Percentiles rank a stretch among this genome's conserved stretches.
phyloP scores from a whole-genome alignment of 2,113 vertebrate genomes.

The Pterophyllum scalare region DNA sequence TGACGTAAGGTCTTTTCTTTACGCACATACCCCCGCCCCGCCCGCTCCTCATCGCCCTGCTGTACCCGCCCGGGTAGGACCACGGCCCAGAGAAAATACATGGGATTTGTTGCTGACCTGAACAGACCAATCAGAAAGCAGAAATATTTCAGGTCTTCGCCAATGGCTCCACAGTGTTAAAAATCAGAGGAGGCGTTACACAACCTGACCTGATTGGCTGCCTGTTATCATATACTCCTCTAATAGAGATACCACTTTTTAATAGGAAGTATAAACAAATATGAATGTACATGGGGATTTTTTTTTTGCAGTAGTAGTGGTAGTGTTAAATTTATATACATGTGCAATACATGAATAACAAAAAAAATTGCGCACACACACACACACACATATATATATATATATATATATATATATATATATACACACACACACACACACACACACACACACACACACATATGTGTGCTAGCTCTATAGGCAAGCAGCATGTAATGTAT shows the following conservation, averaged over 20 bases:
- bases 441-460: too few species aligned
- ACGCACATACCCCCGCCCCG: slow-evolving; percentile 22
- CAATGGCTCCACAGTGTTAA: slow-evolving; percentile 51
- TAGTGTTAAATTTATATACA: not conserved
- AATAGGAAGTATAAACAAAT: not conserved
- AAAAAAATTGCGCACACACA: not conserved
- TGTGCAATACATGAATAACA: not conserved
- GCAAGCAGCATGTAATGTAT: too few species aligned
- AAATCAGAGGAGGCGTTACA: slow-evolving; percentile 1
- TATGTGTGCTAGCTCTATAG: too few species aligned
- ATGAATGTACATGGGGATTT: not conserved
- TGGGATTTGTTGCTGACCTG: slow-evolving; percentile 53
- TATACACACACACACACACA: too few species aligned
- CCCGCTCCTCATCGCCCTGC: not conserved
- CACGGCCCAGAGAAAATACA: not conserved
- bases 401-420: too few species aligned
- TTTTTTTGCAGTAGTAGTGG: not conserved
- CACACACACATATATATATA: too few species aligned
- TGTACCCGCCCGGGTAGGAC: slow-evolving; percentile 4
- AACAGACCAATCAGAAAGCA: slow-evolving; percentile 50
- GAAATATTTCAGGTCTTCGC: not conserved
- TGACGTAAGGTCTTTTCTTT: slow-evolving; percentile 61
- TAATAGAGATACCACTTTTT: not conserved
- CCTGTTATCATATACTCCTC: not conserved
- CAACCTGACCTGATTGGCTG: slow-evolving; percentile 37